Conservation (phyloP, 1,140 invertebrate genomes). For the Drosophila ercepeae region DNA sequence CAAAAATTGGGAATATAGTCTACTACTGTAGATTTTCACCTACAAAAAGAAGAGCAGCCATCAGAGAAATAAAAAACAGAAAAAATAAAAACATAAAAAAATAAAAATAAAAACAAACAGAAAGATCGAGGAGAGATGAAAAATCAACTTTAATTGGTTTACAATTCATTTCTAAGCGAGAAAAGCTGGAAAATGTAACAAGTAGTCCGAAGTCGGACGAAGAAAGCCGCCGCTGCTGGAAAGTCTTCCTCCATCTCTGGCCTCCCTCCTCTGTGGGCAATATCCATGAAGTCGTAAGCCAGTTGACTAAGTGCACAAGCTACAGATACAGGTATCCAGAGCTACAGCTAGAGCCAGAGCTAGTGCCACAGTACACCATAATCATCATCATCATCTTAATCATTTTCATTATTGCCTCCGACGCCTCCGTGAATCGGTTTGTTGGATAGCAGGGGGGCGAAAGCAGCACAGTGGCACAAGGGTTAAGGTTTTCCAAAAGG, state of each 20-base stretch:
- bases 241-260: neutral
- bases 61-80: neutral
- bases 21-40: constrained; percentile 74
- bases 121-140: constrained; percentile 47
- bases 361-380: constrained; percentile 15
- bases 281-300: constrained; percentile 70
- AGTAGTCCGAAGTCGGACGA: constrained; percentile 57
- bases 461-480: constrained; percentile 52
- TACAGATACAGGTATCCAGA: constrained; percentile 39
- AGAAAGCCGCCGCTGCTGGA: constrained; percentile 63
- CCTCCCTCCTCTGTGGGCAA: constrained; percentile 45
- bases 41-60: constrained; percentile 53
- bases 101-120: neutral
- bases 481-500: neutral
- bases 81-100: constrained; percentile 15
- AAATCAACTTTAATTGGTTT: constrained; percentile 78
- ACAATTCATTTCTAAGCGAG: constrained; percentile 75
- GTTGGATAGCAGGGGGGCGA: constrained; percentile 15
- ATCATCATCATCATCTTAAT: constrained; percentile 6
- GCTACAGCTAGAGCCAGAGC: neutral
- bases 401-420: constrained; percentile 2
- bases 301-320: constrained; percentile 59
- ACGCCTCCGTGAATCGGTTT: constrained; percentile 36
- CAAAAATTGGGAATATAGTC: constrained; percentile 47
- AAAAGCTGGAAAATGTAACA: constrained; percentile 75